phyloP scores from a whole-genome alignment of 1,140 invertebrate species.

The Sipha flava region DNA sequence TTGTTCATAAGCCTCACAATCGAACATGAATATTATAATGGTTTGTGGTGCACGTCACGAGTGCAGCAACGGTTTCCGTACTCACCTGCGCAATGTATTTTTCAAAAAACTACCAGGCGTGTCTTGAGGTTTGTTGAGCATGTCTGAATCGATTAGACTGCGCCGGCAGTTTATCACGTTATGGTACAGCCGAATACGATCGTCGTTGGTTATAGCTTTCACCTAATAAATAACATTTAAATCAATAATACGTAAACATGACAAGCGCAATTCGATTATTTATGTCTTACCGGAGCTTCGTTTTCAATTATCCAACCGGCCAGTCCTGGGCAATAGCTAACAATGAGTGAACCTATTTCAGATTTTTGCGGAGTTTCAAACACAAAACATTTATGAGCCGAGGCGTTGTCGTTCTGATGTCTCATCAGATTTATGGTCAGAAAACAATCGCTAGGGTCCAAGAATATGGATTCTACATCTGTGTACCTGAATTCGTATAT shows the following conservation, averaged over 20 bases:
- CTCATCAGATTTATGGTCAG: conserved; percentile 67
- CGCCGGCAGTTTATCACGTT: conserved; percentile 70
- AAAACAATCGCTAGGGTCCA: conserved; percentile 86
- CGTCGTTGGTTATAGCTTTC: conserved; percentile 69
- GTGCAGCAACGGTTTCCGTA: no score
- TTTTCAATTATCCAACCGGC: conserved; percentile 80
- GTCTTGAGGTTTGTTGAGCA: conserved; percentile 73
- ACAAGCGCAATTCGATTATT: not conserved
- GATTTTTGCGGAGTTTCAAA: conserved; percentile 83
- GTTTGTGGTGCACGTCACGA: no score
- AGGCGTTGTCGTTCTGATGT: conserved; percentile 44
- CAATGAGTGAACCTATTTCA: conserved; percentile 85
- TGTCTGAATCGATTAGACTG: conserved; percentile 70
- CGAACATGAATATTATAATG: no score
- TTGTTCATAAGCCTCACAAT: no score
- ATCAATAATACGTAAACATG: not conserved
- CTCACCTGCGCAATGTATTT: conserved; percentile 69
- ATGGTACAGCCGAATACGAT: conserved; percentile 68
- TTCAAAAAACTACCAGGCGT: conserved; percentile 68
- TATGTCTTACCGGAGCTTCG: conserved; percentile 52
- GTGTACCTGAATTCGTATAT: conserved; percentile 79
- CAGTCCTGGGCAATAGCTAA: conserved; percentile 77
- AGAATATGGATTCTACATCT: conserved; percentile 80
- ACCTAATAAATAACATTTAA: conserved; percentile 41
- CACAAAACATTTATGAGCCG: conserved; percentile 71